Conservation (phyloP, 2,113 vertebrate genomes). For the Climacteris rufus region DNA sequence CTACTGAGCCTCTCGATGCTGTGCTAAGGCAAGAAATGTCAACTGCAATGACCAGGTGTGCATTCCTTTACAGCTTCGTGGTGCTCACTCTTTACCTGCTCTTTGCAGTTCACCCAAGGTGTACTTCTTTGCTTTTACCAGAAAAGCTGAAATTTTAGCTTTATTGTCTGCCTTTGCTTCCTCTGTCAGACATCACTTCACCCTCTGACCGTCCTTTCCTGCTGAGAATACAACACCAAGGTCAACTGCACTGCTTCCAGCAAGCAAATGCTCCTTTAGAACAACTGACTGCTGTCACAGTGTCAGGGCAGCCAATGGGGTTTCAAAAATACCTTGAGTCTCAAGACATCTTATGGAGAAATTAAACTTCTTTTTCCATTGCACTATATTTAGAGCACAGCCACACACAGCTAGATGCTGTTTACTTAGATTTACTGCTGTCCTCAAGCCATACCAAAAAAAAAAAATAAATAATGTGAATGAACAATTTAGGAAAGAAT, state of each 20-base stretch:
- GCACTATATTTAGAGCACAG: conserved; percentile 10
- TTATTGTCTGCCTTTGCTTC: neutral
- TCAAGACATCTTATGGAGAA: conserved; percentile 55
- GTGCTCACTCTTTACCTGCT: neutral
- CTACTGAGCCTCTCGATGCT: neutral
- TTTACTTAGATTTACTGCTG: conserved; percentile 53
- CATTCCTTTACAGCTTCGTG: neutral
- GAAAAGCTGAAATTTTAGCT: neutral
- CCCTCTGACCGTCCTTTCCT: neutral
- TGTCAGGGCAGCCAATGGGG: conserved; percentile 4
- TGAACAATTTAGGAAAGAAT: neutral
- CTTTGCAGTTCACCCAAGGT: neutral
- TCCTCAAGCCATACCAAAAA: conserved; percentile 5
- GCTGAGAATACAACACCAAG: neutral
- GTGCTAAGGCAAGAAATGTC: neutral
- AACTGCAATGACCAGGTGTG: neutral
- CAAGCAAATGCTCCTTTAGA: neutral
- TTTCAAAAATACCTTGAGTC: conserved; percentile 43
- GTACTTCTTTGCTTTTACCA: neutral
- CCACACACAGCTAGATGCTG: neutral
- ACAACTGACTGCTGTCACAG: neutral
- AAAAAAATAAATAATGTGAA: conserved; percentile 10
- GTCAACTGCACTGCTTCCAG: conserved; percentile 3
- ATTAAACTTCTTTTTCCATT: conserved; percentile 52
- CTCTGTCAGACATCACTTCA: neutral